A percentile compares a stretch with the other conserved stretches of the same genome.
Evolutionary conservation across 2,797 vertebrate genomes (phyloP).

Genomic region (Carduelis carduelis): DNA sequence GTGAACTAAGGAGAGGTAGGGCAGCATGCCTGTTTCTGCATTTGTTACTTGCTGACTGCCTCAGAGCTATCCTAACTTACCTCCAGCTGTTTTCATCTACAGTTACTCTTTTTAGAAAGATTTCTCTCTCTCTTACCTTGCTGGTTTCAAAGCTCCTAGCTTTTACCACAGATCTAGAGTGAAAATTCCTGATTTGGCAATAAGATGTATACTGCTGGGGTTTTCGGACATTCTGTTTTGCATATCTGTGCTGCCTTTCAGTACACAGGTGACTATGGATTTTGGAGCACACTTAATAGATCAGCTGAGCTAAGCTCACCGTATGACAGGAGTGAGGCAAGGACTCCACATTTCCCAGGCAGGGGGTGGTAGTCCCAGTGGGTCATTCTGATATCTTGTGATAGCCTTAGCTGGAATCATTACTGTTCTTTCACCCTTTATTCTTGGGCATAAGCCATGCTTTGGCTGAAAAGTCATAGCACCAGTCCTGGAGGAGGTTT

Average conservation of each 20-base stretch:
- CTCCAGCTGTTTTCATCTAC: neutral
- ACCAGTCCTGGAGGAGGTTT: neutral
- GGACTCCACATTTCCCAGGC: neutral
- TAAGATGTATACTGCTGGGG: neutral
- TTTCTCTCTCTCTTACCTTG: neutral
- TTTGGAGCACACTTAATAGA: neutral
- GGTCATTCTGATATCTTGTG: neutral
- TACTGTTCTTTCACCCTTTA: neutral
- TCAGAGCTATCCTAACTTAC: neutral
- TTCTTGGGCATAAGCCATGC: neutral
- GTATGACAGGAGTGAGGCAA: neutral
- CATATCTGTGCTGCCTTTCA: neutral
- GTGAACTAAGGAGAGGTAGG: neutral
- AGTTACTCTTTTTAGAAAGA: neutral
- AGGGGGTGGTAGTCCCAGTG: neutral
- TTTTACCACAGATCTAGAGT: neutral
- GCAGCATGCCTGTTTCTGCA: accelerated
- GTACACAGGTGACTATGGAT: neutral
- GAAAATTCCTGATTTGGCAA: neutral
- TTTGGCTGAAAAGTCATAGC: neutral
- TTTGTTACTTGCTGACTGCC: neutral
- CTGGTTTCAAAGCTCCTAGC: neutral
- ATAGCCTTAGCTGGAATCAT: neutral
- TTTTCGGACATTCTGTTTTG: neutral
- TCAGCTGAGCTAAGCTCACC: neutral